phyloP scores from a whole-genome alignment of 2,113 vertebrate genomes.

The Chaetops frenatus region DNA sequence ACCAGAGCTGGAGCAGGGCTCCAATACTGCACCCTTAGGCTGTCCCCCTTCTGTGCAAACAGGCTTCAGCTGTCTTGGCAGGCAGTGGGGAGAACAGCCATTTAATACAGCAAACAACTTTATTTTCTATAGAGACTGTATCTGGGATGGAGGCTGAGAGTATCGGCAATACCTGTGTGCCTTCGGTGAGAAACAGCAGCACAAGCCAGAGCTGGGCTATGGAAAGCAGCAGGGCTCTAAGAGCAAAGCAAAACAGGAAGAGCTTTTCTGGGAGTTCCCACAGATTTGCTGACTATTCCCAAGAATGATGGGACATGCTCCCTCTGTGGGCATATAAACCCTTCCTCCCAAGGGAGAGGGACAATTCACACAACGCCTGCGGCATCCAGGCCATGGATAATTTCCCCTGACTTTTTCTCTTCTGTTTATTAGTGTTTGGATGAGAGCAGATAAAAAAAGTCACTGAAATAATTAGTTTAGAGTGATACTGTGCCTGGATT shows the following conservation, averaged over 20 bases:
- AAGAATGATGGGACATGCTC: neutral
- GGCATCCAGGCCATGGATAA: neutral
- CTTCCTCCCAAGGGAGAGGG: neutral
- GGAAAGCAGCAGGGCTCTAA: neutral
- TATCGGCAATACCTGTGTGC: neutral
- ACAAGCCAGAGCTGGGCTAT: neutral
- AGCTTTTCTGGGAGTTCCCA: neutral
- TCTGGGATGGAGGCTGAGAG: neutral
- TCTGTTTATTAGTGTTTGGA: neutral
- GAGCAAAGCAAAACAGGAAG: neutral
- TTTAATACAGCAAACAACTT: neutral
- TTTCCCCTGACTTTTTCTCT: neutral
- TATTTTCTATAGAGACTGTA: neutral
- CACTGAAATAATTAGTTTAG: conserved; percentile 35
- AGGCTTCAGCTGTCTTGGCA: neutral
- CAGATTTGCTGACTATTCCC: neutral
- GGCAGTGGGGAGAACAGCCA: neutral
- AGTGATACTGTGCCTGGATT: neutral
- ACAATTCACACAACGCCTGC: neutral
- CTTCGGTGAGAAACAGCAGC: neutral
- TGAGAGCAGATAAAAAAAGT: conserved; percentile 5
- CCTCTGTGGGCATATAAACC: neutral
- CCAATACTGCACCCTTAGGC: neutral
- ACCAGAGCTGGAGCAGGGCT: neutral
- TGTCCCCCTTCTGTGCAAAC: neutral